These are phyloP conservation scores for Phalacrocorax pelagicus DNA, from an alignment of 2,113 vertebrate species.

Conservation along the genomic window DNA sequence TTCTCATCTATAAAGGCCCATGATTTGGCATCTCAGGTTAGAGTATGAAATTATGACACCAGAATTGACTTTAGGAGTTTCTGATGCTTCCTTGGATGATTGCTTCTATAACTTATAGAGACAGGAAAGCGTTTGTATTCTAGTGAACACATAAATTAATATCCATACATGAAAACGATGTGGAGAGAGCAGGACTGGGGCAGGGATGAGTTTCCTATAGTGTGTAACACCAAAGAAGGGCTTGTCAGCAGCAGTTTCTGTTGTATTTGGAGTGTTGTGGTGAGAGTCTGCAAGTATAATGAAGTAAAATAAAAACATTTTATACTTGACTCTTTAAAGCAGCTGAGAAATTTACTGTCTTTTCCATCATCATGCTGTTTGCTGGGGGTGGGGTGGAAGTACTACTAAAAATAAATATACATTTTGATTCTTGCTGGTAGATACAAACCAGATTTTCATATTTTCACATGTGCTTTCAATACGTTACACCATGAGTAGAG, in stretches of 20 bases:
- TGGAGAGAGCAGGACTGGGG: conserved; percentile 22
- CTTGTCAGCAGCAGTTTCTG: not conserved
- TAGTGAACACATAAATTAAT: conserved; percentile 81
- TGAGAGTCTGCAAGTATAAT: not conserved
- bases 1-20: conserved; percentile 74
- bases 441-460: conserved; percentile 17
- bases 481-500: not conserved
- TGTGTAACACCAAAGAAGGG: conserved; percentile 3
- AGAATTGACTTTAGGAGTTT: conserved; percentile 81
- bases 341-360: not conserved
- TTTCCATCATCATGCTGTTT: not conserved
- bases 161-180: conserved; percentile 74
- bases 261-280: not conserved
- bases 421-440: conserved; percentile 32
- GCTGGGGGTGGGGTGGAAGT: not conserved
- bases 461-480: not conserved
- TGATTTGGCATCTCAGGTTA: conserved; percentile 78
- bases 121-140: conserved; percentile 76
- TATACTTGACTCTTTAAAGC: conserved; percentile 9
- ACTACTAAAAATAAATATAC: conserved; percentile 40
- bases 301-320: conserved; percentile 2
- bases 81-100: conserved; percentile 79
- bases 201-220: conserved; percentile 48
- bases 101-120: conserved; percentile 83
- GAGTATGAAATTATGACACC: conserved; percentile 79